Conservation (phyloP, 2,113 vertebrate genomes). For the Alethe castanea region DNA sequence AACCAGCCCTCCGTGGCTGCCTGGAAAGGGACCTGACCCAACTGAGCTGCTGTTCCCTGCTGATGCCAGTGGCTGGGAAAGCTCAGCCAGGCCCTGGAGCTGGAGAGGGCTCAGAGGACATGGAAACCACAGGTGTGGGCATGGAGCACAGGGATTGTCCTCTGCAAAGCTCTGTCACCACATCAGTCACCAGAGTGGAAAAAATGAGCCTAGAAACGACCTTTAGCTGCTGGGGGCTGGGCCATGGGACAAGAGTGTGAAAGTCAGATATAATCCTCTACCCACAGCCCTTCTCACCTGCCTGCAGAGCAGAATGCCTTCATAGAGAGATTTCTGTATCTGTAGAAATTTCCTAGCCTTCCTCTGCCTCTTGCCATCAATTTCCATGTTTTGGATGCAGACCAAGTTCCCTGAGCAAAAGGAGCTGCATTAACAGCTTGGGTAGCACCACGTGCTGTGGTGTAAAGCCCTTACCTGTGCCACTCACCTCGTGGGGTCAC, state of each 20-base stretch:
- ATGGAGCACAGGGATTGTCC: not conserved
- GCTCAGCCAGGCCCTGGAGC: not conserved
- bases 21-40: not conserved
- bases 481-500: not conserved
- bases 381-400: not conserved
- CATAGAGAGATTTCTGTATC: accelerated
- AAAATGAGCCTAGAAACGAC: not conserved
- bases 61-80: not conserved
- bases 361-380: not conserved
- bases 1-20: not conserved
- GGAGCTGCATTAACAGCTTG: accelerated
- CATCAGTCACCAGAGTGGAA: accelerated
- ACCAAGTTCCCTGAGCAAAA: not conserved
- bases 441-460: accelerated
- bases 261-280: not conserved
- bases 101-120: not conserved
- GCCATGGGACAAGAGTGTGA: accelerated
- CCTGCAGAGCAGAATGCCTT: not conserved
- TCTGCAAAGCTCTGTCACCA: not conserved
- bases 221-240: not conserved
- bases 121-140: accelerated
- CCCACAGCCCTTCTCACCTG: not conserved
- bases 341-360: not conserved
- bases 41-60: accelerated
- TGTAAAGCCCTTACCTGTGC: not conserved